Evolutionary conservation across 2,113 vertebrate species (phyloP).

Genomic region (Reinhardtius hippoglossoides): DNA sequence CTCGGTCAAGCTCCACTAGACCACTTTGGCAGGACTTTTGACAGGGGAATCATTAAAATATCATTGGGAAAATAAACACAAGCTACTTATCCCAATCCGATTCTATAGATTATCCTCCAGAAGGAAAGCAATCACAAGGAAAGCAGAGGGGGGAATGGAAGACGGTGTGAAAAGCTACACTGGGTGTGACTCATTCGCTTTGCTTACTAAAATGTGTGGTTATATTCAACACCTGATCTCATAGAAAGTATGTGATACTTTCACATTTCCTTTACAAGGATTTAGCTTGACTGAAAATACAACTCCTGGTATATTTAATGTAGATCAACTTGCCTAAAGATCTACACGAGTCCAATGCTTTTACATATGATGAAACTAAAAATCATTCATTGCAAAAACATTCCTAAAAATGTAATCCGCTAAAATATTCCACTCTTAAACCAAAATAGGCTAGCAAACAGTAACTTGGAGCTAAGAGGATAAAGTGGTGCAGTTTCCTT

Average conservation of each 20-base stretch:
- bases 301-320: neutral
- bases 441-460: neutral
- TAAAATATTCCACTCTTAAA: slow-evolving; percentile 7
- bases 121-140: slow-evolving; percentile 63
- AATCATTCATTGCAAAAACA: neutral
- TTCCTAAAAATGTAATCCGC: neutral
- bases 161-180: slow-evolving; percentile 48
- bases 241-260: slow-evolving; percentile 37
- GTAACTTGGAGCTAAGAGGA: slow-evolving; percentile 9
- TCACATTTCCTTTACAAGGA: neutral
- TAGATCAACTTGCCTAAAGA: neutral
- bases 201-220: slow-evolving; percentile 17
- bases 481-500: slow-evolving; percentile 37
- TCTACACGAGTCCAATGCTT: neutral
- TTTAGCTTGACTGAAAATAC: neutral
- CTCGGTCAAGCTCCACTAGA: slow-evolving; percentile 75
- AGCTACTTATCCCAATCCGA: slow-evolving; percentile 80
- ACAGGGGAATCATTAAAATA: slow-evolving; percentile 65
- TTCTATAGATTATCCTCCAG: slow-evolving; percentile 75
- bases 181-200: slow-evolving; percentile 40
- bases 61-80: slow-evolving; percentile 79
- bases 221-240: slow-evolving; percentile 38
- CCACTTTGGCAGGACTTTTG: slow-evolving; percentile 69
- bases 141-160: slow-evolving; percentile 30
- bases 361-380: neutral